phyloP scores from a whole-genome alignment of 2,888 invertebrate genomes.

The Cremastinae sp. region DNA sequence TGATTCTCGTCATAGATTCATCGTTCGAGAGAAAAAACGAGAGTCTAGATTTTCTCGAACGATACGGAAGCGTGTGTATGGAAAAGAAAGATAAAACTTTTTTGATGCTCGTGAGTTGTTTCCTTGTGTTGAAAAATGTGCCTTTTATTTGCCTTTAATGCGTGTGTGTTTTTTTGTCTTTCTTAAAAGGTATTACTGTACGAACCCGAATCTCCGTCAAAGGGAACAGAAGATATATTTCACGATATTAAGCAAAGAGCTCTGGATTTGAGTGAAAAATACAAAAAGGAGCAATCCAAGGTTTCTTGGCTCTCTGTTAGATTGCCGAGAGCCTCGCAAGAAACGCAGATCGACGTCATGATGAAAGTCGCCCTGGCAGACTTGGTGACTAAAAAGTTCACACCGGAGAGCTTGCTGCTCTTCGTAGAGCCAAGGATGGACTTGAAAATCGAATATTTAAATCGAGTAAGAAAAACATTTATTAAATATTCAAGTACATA shows the following conservation, averaged over 20 bases:
- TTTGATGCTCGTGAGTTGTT: conserved; percentile 84
- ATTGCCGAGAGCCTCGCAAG: conserved; percentile 79
- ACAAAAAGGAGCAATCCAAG: conserved; percentile 86
- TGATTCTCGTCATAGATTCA: conserved; percentile 87
- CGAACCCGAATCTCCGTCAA: conserved; percentile 84
- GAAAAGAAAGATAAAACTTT: conserved; percentile 90
- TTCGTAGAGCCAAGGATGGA: conserved; percentile 86
- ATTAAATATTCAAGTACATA: no score
- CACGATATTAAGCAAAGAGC: conserved; percentile 85
- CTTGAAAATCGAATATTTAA: conserved; percentile 92
- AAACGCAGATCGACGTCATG: conserved; percentile 72
- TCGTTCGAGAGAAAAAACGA: conserved; percentile 81
- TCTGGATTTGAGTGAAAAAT: conserved; percentile 84
- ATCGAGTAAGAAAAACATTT: conserved; percentile 85
- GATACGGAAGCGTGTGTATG: conserved; percentile 88
- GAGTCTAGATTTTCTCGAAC: conserved; percentile 86
- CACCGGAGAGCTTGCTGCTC: conserved; percentile 88
- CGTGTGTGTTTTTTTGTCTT: conserved; percentile 34
- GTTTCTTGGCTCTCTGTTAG: conserved; percentile 87
- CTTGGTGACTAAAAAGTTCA: conserved; percentile 86
- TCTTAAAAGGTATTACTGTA: conserved; percentile 85
- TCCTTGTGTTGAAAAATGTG: conserved; percentile 39
- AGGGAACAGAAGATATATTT: conserved; percentile 84
- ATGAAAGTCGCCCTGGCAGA: conserved; percentile 84
- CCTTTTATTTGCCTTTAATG: conserved; percentile 13